Evolutionary conservation across 2,113 vertebrate genomes (phyloP).

Genomic region (Jaculus jaculus): DNA sequence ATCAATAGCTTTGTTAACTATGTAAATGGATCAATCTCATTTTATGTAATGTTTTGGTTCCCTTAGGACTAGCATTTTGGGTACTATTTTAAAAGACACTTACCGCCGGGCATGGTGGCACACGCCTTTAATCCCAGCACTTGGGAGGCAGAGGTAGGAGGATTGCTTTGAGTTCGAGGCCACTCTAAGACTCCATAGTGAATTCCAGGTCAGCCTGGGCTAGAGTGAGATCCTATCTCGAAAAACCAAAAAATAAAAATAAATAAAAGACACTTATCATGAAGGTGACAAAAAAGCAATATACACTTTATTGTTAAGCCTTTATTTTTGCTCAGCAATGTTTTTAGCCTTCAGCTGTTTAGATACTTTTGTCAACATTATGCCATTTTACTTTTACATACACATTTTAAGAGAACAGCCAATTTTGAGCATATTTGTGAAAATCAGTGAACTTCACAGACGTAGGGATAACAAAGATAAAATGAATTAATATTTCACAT

Average conservation of each 20-base stretch:
- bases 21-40: background rate
- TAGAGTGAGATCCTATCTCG: too few relatives aligned
- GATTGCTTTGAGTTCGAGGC: too few relatives aligned
- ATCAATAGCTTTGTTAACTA: background rate
- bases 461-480: background rate
- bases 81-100: background rate
- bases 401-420: background rate
- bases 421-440: background rate
- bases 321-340: background rate
- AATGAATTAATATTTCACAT: slow-evolving; percentile 25
- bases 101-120: too few relatives aligned
- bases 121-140: too few relatives aligned
- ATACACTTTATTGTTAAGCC: background rate
- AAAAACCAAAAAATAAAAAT: too few relatives aligned
- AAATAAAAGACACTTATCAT: background rate
- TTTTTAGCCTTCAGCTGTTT: background rate
- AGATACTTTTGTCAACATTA: slow-evolving; percentile 11
- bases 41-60: background rate
- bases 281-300: background rate
- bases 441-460: background rate
- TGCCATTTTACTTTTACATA: background rate
- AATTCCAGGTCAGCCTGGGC: too few relatives aligned
- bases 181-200: too few relatives aligned
- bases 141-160: too few relatives aligned
- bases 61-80: background rate